phyloP scores from a whole-genome alignment of 2,113 vertebrate species.

The Eurystomus gularis region DNA sequence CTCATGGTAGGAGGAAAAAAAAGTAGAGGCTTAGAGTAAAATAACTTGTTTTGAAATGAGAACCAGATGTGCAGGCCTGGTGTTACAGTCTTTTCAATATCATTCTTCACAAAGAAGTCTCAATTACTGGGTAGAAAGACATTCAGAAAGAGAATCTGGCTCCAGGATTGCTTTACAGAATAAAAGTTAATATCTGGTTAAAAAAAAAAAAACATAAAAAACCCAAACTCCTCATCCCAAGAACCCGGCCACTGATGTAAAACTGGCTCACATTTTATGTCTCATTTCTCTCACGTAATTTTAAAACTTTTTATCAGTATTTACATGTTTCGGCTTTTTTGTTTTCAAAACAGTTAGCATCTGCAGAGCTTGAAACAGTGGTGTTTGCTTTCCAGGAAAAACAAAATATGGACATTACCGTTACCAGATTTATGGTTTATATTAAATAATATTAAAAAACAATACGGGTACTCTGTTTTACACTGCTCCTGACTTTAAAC shows the following conservation, averaged over 20 bases:
- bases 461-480: not conserved
- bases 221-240: not conserved
- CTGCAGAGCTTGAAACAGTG: not conserved
- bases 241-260: not conserved
- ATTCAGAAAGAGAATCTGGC: not conserved
- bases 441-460: not conserved
- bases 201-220: not conserved
- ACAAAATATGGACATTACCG: not conserved
- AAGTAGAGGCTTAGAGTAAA: not conserved
- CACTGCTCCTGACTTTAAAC: not conserved
- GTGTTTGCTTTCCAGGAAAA: not conserved
- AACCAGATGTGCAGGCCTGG: conserved; percentile 45
- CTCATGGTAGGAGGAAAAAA: not conserved
- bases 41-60: conserved; percentile 3
- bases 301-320: not conserved
- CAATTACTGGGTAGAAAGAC: not conserved
- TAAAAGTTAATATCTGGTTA: not conserved
- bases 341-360: not conserved
- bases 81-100: not conserved
- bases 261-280: not conserved
- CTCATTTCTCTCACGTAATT: not conserved
- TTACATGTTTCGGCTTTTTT: not conserved
- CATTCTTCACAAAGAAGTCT: not conserved
- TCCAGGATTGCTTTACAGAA: not conserved
- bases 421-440: not conserved